Percentiles rank a stretch among this genome's conserved stretches.
phyloP scores from a whole-genome alignment of 2,797 vertebrate species.

The Helicolenus hilgendorfi region DNA sequence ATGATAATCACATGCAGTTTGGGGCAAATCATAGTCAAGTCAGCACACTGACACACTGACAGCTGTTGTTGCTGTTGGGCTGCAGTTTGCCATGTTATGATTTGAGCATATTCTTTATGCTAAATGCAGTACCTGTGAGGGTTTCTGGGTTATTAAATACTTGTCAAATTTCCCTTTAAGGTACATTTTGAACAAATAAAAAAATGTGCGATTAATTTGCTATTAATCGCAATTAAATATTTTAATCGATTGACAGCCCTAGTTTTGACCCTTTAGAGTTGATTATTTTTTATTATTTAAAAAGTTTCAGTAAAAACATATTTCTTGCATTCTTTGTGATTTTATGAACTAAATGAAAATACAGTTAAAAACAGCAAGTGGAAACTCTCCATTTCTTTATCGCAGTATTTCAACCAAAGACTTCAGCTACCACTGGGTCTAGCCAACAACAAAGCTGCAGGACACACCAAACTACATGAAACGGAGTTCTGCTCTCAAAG shows the following conservation, averaged over 20 bases:
- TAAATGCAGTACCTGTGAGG: too few relatives aligned
- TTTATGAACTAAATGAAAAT: not conserved
- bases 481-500: not conserved
- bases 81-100: too few relatives aligned
- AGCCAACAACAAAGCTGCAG: not conserved
- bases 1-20: too few relatives aligned
- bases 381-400: not conserved
- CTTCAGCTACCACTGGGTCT: not conserved
- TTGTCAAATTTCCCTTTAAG: too few relatives aligned
- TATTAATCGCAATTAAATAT: fast-evolving
- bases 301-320: not conserved
- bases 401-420: not conserved
- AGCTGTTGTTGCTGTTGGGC: too few relatives aligned
- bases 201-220: too few relatives aligned
- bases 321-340: not conserved
- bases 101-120: too few relatives aligned
- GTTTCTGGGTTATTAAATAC: too few relatives aligned
- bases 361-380: not conserved
- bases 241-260: too few relatives aligned
- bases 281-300: not conserved
- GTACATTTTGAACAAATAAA: too few relatives aligned
- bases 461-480: not conserved
- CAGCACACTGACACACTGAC: too few relatives aligned
- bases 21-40: too few relatives aligned
- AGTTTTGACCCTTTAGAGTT: not conserved